phyloP scores from a whole-genome alignment of 1,140 invertebrate genomes.

The Trachymyrmex cornetzi region DNA sequence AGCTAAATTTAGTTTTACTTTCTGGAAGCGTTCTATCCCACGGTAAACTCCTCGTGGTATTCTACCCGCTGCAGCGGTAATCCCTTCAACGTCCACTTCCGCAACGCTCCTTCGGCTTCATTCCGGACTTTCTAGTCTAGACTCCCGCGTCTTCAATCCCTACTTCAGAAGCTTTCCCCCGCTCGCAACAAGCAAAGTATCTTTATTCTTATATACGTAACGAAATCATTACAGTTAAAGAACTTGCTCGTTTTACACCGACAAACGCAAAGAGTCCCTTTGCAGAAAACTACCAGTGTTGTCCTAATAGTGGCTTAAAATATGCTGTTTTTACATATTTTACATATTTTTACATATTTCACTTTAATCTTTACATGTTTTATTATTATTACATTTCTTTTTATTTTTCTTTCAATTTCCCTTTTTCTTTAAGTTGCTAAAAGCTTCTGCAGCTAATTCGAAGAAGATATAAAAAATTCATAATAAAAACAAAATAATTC shows the following conservation, averaged over 20 bases:
- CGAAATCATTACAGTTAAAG: conserved; percentile 51
- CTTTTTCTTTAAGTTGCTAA: background rate
- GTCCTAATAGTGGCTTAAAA: background rate
- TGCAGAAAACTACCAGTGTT: conserved; percentile 3
- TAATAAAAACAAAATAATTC: conserved; percentile 7
- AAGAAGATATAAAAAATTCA: background rate
- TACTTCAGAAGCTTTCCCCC: conserved; percentile 54
- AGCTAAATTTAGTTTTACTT: conserved; percentile 59
- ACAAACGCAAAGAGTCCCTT: conserved; percentile 18
- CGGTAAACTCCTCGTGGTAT: conserved; percentile 58
- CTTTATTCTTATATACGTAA: conserved; percentile 60
- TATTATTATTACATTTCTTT: background rate
- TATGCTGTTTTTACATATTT: background rate
- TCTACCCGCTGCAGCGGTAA: conserved; percentile 47
- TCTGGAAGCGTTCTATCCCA: conserved; percentile 49
- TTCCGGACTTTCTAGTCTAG: conserved; percentile 54
- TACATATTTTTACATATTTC: conserved; percentile 10
- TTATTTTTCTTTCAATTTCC: background rate
- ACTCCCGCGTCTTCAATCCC: conserved; percentile 52
- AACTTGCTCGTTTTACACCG: conserved; percentile 49
- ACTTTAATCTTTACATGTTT: background rate
- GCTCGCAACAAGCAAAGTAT: conserved; percentile 29
- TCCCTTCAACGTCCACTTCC: conserved; percentile 64
- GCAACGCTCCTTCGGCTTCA: conserved; percentile 51
- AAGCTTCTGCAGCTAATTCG: background rate